phyloP scores from a whole-genome alignment of 1,140 invertebrate species.

The Temnothorax nylanderi region DNA sequence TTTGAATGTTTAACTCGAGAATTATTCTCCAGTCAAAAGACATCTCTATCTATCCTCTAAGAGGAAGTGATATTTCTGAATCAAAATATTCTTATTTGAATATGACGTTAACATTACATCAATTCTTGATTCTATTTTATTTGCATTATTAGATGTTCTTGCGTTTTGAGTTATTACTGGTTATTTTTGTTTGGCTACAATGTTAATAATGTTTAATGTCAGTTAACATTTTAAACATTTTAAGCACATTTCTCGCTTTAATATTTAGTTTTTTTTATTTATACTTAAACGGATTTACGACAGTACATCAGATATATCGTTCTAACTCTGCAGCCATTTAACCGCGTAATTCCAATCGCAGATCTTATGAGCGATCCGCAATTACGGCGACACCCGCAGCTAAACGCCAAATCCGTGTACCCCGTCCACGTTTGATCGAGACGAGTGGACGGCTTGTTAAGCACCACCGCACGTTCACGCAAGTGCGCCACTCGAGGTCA shows the following conservation, averaged over 20 bases:
- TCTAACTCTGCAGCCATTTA: not conserved
- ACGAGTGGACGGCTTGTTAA: slow-evolving; percentile 24
- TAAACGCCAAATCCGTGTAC: slow-evolving; percentile 7
- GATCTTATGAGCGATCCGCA: slow-evolving; percentile 3
- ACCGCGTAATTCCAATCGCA: not conserved
- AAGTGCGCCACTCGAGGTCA: slow-evolving; percentile 22
- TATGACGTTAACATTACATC: not conserved
- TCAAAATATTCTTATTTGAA: slow-evolving; percentile 24
- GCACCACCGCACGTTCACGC: slow-evolving; percentile 21
- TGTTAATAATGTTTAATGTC: not conserved
- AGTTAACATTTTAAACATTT: not conserved
- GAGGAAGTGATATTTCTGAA: not conserved
- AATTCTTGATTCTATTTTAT: not conserved
- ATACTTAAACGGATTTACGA: not conserved
- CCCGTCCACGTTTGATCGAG: slow-evolving; percentile 25
- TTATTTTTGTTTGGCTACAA: not conserved
- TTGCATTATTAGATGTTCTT: not conserved
- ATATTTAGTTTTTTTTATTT: not conserved
- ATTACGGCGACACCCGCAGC: slow-evolving; percentile 9
- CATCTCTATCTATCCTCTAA: not conserved
- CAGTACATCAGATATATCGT: not conserved
- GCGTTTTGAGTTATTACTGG: not conserved
- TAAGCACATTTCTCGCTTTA: not conserved
- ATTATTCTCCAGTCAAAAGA: slow-evolving; percentile 15
- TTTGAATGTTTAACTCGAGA: slow-evolving; percentile 26